Evolutionary conservation across 1,140 invertebrate genomes (phyloP), one percentile per base, ranked within the genome.

Genomic region (Diachasma alloeum): DNA sequence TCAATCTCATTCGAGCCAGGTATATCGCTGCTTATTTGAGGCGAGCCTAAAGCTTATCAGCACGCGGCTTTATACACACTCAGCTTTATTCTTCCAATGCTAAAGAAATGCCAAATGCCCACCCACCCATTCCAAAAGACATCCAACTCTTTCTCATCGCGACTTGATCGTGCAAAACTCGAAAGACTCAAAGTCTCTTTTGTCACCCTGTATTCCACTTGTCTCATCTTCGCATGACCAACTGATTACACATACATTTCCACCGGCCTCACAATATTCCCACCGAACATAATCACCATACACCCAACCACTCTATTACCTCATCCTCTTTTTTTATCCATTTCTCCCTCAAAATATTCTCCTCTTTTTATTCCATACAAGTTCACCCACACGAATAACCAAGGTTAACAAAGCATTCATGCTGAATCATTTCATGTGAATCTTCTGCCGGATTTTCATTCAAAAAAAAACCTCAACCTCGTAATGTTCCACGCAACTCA

Each of bases 381-480:
- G 69, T 48, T 42, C 69, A 72, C 69, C 69, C 37, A 72, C 69
- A 72, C 69, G 13, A 72, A 31, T 42, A 31, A 15, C 22, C 69
- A 72, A 72, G 69, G 69, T 48, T 48, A 70, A 70, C 68, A 44
- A 70, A 72, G 69, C 69, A 72, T 72, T 72, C 42, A 72, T 26
- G 26, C 19, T 53, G 69, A 31, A 72, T 22, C 31, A 9, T 72
- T 46, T 53, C 69, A 5, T 46, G 39, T 13, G 22, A 53, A 46
- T 72, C n/a, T 31, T 44, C 15, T 6, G 39, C 69, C 1, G 42
- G 8, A 46, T 72, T 53, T 24, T 9, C 19, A 63, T 63, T 63
- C 19, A 26, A 63, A 63, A 44, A 46, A 15, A 31, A 31, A 6
- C 19, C 10, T n/a, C 69, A 19, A 19, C 39, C 42, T 72, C 44